A percentile compares a stretch with the other conserved stretches of the same genome.
phyloP scores from a whole-genome alignment of 2,113 vertebrate genomes.

The Todiramphus chloris region DNA sequence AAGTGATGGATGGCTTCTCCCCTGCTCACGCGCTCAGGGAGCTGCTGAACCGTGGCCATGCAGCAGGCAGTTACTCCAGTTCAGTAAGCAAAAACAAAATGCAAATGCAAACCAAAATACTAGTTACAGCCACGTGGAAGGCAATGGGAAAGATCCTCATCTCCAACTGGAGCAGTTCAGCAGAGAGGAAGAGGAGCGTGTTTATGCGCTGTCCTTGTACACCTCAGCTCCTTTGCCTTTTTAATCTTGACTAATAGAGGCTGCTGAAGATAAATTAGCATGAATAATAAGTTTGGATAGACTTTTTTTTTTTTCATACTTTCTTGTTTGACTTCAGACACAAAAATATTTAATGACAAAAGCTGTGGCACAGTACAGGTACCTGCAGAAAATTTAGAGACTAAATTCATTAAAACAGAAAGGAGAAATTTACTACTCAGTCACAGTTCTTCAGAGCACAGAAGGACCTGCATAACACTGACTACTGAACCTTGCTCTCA shows the following conservation, averaged over 20 bases:
- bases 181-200: background rate
- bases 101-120: background rate
- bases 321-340: background rate
- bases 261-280: background rate
- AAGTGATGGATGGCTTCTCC: conserved; percentile 49
- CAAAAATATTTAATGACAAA: background rate
- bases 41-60: conserved; percentile 12
- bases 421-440: background rate
- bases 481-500: background rate
- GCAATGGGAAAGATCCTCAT: background rate
- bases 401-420: background rate
- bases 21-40: background rate
- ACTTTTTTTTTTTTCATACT: background rate
- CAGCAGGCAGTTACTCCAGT: conserved; percentile 38
- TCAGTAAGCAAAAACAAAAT: conserved; percentile 33
- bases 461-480: background rate
- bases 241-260: background rate
- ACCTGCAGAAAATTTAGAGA: background rate
- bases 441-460: background rate
- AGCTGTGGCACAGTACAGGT: background rate
- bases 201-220: background rate
- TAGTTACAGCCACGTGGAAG: background rate
- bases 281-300: background rate
- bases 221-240: background rate
- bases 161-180: background rate